A percentile compares a stretch with the other conserved stretches of the same genome.
phyloP scores from a whole-genome alignment of 2,797 vertebrate genomes.

The Rhyacichthys aspro region DNA sequence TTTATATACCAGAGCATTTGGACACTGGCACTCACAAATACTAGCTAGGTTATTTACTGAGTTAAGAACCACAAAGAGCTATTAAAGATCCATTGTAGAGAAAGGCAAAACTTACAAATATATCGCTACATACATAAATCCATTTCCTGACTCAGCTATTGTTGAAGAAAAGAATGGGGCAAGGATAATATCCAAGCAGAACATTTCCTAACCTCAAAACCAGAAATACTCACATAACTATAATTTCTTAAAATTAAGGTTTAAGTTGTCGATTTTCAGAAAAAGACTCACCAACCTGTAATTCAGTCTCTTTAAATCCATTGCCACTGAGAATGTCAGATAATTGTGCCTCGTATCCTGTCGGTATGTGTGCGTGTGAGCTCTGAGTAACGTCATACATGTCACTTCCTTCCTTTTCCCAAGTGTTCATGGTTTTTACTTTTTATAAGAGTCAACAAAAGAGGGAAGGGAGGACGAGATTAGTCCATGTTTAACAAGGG shows the following conservation, averaged over 20 bases:
- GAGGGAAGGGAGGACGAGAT: conserved; percentile 23
- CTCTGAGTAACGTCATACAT: conserved; percentile 40
- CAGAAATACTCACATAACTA: too few relatives aligned
- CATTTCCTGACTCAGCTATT: too few relatives aligned
- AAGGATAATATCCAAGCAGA: too few relatives aligned
- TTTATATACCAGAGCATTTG: background rate
- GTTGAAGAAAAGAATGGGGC: too few relatives aligned
- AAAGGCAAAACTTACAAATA: too few relatives aligned
- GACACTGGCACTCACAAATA: background rate
- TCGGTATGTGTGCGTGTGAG: conserved; percentile 17
- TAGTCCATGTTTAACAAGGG: background rate
- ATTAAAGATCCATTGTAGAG: too few relatives aligned
- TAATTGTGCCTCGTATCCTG: conserved; percentile 43
- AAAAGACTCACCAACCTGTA: conserved; percentile 42
- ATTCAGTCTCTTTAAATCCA: conserved; percentile 16
- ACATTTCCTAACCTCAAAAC: too few relatives aligned
- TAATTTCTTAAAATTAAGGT: background rate
- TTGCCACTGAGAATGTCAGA: conserved; percentile 17
- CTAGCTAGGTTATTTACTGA: background rate
- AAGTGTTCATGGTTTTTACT: conserved; percentile 25
- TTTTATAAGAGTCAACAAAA: conserved; percentile 40
- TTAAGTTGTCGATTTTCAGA: background rate
- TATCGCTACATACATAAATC: too few relatives aligned
- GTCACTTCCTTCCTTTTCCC: conserved; percentile 62
- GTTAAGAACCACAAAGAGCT: too few relatives aligned